A percentile compares a stretch with the other conserved stretches of the same genome.
These are phyloP conservation scores for Sericinus montela DNA, from an alignment of 2,888 invertebrate species.

Conservation along the genomic window DNA sequence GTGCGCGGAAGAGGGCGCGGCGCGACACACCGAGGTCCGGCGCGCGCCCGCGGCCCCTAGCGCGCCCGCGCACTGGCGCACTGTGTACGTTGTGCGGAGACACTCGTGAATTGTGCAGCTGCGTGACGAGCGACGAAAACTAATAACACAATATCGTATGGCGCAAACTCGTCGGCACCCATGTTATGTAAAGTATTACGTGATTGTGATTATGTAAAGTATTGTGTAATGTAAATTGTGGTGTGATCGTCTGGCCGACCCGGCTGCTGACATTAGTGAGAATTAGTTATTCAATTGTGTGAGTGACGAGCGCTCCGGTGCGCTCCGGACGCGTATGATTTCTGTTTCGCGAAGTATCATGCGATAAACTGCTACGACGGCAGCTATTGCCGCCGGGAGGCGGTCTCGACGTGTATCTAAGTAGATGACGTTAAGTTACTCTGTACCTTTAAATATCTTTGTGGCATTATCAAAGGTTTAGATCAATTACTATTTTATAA, in stretches of 20 bases:
- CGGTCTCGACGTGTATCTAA: background rate
- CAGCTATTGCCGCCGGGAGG: background rate
- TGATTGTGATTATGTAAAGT: no score
- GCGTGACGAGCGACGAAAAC: no score
- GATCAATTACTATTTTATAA: no score
- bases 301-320: background rate
- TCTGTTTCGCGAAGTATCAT: background rate
- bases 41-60: conserved; percentile 7
- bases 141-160: no score
- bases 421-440: background rate
- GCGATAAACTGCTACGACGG: background rate
- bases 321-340: background rate
- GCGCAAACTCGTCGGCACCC: no score
- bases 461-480: no score
- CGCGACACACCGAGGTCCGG: conserved; percentile 52
- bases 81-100: no score
- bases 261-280: background rate
- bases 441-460: no score
- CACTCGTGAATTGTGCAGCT: no score
- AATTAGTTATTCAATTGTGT: background rate
- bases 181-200: conserved; percentile 1
- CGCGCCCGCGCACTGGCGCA: background rate
- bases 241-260: background rate
- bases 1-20: conserved; percentile 26
- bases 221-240: background rate